Evolutionary conservation across 1,140 invertebrate species (phyloP).

Genomic region (Papilio glaucus): DNA sequence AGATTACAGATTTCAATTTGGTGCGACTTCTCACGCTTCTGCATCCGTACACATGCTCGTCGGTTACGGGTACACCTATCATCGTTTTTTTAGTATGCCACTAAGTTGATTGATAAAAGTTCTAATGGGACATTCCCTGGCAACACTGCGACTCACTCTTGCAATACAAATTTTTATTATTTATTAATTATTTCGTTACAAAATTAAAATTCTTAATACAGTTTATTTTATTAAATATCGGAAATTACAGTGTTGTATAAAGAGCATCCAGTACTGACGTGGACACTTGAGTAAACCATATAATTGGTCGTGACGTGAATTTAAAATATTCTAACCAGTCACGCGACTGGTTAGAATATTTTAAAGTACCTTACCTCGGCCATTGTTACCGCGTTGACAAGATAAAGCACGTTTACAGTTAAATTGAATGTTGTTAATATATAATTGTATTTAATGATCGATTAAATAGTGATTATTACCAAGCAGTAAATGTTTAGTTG

Average conservation of each 20-base stretch:
- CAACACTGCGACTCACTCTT: no score
- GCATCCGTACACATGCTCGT: no score
- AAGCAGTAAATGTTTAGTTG: no score
- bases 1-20: no score
- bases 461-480: not conserved
- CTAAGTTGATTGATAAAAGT: no score
- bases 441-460: not conserved
- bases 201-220: not conserved
- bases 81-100: no score
- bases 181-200: no score
- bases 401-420: slow-evolving; percentile 9
- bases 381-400: slow-evolving; percentile 12
- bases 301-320: slow-evolving; percentile 24
- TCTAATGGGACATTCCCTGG: no score
- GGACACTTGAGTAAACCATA: slow-evolving; percentile 31
- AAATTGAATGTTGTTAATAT: not conserved
- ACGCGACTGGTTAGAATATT: slow-evolving; percentile 27
- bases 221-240: not conserved
- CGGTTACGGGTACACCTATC: no score
- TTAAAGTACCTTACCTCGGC: slow-evolving; percentile 6
- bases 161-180: no score
- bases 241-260: not conserved
- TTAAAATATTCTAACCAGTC: no score
- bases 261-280: not conserved
- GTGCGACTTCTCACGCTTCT: no score